These are phyloP conservation scores for Bembecia ichneumoniformis DNA, from an alignment of 2,888 invertebrate species.

Conservation along the genomic window DNA sequence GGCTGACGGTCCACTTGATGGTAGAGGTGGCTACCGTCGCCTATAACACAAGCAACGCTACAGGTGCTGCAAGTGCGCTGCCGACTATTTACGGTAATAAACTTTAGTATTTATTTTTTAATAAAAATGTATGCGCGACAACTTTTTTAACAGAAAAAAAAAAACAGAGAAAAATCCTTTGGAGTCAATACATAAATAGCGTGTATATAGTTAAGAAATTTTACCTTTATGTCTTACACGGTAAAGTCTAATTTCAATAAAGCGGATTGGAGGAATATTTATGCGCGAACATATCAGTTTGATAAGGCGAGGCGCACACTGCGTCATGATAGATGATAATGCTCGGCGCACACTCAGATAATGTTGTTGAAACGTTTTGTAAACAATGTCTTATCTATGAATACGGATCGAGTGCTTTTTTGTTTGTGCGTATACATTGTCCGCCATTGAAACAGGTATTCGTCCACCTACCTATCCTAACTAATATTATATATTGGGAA, in stretches of 20 bases:
- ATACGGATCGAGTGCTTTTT: slow-evolving; percentile 11
- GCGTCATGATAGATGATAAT: slow-evolving; percentile 12
- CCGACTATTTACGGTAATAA: too few species aligned
- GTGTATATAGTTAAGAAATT: background rate
- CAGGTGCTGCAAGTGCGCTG: too few species aligned
- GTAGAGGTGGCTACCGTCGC: too few species aligned
- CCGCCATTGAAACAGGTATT: too few species aligned
- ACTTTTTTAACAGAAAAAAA: too few species aligned
- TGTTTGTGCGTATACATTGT: slow-evolving; percentile 1
- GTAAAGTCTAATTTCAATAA: background rate
- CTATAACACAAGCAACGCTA: too few species aligned
- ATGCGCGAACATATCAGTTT: background rate
- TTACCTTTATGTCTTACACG: background rate
- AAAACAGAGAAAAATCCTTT: background rate
- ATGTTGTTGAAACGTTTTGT: slow-evolving; percentile 15
- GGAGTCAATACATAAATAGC: background rate
- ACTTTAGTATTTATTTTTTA: too few species aligned
- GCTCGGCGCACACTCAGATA: slow-evolving; percentile 8
- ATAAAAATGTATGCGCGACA: too few species aligned
- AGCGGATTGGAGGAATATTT: background rate
- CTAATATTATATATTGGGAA: too few species aligned
- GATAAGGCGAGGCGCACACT: slow-evolving; percentile 12
- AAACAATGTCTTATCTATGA: slow-evolving; percentile 16
- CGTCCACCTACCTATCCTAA: too few species aligned
- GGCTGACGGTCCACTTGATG: too few species aligned